Percentiles rank a stretch among this genome's conserved stretches.
phyloP scores from a whole-genome alignment of 2,888 invertebrate species.

The Therioaphis trifolii region DNA sequence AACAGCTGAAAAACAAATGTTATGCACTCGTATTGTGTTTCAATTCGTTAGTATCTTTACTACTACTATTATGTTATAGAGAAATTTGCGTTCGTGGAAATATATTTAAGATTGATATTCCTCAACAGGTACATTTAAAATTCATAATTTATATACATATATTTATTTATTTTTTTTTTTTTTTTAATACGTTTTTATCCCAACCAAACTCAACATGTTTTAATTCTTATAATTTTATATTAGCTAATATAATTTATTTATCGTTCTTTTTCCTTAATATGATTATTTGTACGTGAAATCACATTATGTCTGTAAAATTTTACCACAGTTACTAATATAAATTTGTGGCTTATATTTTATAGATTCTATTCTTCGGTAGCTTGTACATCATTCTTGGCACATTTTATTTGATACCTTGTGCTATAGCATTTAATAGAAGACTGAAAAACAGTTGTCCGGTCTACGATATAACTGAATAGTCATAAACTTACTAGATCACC shows the following conservation, averaged over 20 bases:
- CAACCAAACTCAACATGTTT: background rate
- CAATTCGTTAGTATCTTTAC: slow-evolving; percentile 23
- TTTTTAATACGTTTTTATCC: background rate
- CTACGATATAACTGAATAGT: slow-evolving; percentile 36
- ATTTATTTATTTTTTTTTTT: too few species aligned
- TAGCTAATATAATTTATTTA: too few species aligned
- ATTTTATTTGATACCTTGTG: slow-evolving; percentile 45
- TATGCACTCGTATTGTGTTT: slow-evolving; percentile 48
- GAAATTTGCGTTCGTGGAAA: slow-evolving; percentile 9
- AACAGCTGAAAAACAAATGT: slow-evolving; percentile 53
- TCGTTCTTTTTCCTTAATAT: too few species aligned
- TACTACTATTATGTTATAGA: slow-evolving; percentile 26
- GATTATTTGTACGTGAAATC: too few species aligned
- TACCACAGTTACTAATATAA: too few species aligned
- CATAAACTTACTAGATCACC: too few species aligned
- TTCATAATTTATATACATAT: background rate
- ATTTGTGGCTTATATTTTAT: too few species aligned
- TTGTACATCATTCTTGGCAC: slow-evolving; percentile 10
- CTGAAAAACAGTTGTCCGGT: slow-evolving; percentile 44
- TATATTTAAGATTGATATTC: background rate
- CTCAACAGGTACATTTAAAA: slow-evolving; percentile 32
- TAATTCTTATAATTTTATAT: too few species aligned
- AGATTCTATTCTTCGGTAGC: slow-evolving; percentile 42
- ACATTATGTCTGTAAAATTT: background rate
- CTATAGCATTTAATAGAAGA: slow-evolving; percentile 38